These are phyloP conservation scores for Falco novaeseelandiae DNA, from an alignment of 2,797 vertebrate species.

Conservation along the genomic window DNA sequence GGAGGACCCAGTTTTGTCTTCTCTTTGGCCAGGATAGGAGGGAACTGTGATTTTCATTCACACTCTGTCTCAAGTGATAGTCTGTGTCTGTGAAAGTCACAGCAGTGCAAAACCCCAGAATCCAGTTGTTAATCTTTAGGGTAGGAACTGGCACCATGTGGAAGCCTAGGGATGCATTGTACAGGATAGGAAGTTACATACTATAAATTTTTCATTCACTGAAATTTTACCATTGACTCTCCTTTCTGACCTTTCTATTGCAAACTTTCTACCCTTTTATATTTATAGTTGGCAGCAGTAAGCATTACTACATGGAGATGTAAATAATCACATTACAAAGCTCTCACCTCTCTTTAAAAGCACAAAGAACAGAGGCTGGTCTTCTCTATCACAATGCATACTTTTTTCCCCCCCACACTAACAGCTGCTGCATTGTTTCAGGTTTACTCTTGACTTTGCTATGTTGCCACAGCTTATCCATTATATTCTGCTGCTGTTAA, in stretches of 20 bases:
- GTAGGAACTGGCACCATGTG: neutral
- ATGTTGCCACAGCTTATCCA: neutral
- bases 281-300: neutral
- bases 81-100: neutral
- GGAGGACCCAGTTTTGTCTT: neutral
- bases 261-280: neutral
- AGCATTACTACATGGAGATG: neutral
- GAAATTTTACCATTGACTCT: neutral
- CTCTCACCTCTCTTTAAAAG: neutral
- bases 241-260: neutral
- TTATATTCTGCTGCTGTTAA: neutral
- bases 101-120: neutral
- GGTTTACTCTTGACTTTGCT: neutral
- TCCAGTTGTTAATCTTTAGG: neutral
- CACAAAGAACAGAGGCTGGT: neutral
- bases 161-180: neutral
- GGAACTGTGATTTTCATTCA: neutral
- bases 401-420: neutral
- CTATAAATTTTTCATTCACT: neutral
- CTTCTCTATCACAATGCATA: neutral
- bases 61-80: neutral
- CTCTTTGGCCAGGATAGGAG: neutral
- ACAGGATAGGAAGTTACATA: neutral
- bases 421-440: neutral
- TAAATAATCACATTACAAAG: neutral